Evolutionary conservation across 1,140 invertebrate species (phyloP).

Genomic region (Drosophila arizonae): DNA sequence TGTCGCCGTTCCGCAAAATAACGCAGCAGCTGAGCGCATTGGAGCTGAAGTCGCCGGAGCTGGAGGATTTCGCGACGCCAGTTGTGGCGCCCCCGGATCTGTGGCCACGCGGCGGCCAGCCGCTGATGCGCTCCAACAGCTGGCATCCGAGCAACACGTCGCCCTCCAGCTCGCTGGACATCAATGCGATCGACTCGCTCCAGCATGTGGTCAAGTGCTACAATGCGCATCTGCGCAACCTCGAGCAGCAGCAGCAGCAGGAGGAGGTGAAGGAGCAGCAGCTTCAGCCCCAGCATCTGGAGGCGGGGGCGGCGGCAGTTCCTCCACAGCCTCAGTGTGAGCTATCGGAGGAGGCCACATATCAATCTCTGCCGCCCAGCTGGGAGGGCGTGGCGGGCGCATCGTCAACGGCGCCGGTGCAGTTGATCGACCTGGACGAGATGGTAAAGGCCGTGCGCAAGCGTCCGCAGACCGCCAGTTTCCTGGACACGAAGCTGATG

Average conservation of each 20-base stretch:
- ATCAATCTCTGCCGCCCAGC: conserved; percentile 69
- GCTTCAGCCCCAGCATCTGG: no score
- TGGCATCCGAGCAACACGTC: conserved; percentile 68
- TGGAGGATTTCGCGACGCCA: conserved; percentile 88
- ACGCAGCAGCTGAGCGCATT: conserved; percentile 89
- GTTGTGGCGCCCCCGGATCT: conserved; percentile 86
- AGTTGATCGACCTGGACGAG: conserved; percentile 65
- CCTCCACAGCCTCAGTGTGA: neutral
- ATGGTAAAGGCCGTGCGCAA: conserved; percentile 5
- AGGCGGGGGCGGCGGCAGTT: no score
- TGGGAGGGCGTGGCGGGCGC: conserved; percentile 27
- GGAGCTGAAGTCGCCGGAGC: conserved; percentile 88
- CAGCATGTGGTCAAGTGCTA: conserved; percentile 78
- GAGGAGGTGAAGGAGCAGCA: no score
- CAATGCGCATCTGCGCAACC: conserved; percentile 70
- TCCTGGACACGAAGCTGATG: conserved; percentile 89
- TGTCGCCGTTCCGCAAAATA: conserved; percentile 89
- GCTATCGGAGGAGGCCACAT: conserved; percentile 56
- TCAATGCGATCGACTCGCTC: conserved; percentile 75
- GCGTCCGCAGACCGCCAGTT: conserved; percentile 76
- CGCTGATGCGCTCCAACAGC: conserved; percentile 75
- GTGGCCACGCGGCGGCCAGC: conserved; percentile 84
- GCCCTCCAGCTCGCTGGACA: conserved; percentile 74
- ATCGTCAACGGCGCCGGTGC: conserved; percentile 12
- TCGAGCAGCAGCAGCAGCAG: conserved; percentile 37